Evolutionary conservation across 1,140 invertebrate species (phyloP), one percentile per base, ranked within the genome.

Genomic region (Drosophila azteca): DNA sequence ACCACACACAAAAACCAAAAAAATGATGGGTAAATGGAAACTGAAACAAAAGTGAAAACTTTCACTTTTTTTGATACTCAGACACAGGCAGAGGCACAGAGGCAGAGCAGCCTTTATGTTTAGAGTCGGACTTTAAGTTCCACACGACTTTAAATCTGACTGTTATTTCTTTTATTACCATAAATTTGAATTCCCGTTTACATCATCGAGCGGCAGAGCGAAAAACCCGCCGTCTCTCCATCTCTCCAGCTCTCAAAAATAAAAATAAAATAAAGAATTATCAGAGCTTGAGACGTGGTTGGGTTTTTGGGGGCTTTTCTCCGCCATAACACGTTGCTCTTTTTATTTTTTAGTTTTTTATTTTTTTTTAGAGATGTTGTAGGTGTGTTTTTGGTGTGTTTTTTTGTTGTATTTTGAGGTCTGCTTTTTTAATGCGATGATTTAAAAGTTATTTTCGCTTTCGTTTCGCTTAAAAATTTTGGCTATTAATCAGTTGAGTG

Each of bases 141-240:
- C 59, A 73, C 72, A 66, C 61, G 57, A 62, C 59, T 76, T 63
- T 62, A 78, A 76, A 76, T 78, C 72, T 77, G 35, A 39, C 35
- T 39, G 35, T 39, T 39, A 39, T 39, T 39, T 39, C 60, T 72
- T 69, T 45, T 79, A 68, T 79, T 79, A 77, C 62, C 77, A 79
- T 79, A 79, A 79, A 79, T 79, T 79, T 79, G 77, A 79, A 79
- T 79, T 76, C 60, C 73, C 35, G 77, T 79, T 79, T 79, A 79
- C 77, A 79, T 79, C 77, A 77, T 79, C 72, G 70, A 46, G 69
- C 35, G 3, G 11, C 35, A 39, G 43, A 55, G 49, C 35, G 17
- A 31, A 31, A 20, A 20, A 1, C 1, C 17, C 24, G 29, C 22
- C 24, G 50, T n/a, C n/a, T n/a, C n/a, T n/a, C 65, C 45, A 2